A percentile compares a stretch with the other conserved stretches of the same genome.
Conservation (phyloP, 2,797 vertebrate genomes). For the Bovichtus variegatus region DNA sequence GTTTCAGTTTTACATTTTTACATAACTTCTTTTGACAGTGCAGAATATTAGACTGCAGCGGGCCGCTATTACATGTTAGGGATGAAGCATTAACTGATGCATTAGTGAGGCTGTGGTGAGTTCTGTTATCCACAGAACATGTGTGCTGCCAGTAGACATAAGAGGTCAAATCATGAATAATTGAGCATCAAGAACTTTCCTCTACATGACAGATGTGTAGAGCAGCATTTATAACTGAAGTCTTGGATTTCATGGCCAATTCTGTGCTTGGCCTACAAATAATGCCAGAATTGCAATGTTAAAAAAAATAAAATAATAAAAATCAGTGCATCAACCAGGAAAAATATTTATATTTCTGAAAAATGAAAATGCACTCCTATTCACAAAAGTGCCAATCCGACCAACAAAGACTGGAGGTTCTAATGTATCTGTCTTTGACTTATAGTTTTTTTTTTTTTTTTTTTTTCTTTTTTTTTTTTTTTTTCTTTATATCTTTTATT, state of each 20-base stretch:
- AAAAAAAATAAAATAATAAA: slow-evolving; percentile 37
- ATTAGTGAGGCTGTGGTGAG: neutral
- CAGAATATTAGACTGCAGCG: neutral
- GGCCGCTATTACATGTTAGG: neutral
- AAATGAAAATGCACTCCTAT: slow-evolving; percentile 85
- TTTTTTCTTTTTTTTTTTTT: too few relatives aligned
- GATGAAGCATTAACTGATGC: neutral
- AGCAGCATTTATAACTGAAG: slow-evolving; percentile 60
- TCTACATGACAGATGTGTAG: slow-evolving; percentile 53
- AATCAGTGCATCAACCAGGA: slow-evolving; percentile 66
- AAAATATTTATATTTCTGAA: slow-evolving; percentile 72
- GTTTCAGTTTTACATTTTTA: slow-evolving; percentile 16
- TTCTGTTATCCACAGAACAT: slow-evolving; percentile 65
- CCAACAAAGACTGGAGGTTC: slow-evolving; percentile 88
- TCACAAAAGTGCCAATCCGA: slow-evolving; percentile 91
- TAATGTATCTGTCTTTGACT: slow-evolving; percentile 81
- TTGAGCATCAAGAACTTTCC: slow-evolving; percentile 56
- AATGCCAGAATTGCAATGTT: slow-evolving; percentile 60
- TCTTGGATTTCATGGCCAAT: slow-evolving; percentile 55
- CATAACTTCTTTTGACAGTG: neutral
- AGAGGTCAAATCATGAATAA: slow-evolving; percentile 61
- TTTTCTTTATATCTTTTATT: slow-evolving; percentile 84
- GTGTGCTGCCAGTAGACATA: slow-evolving; percentile 57
- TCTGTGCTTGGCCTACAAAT: slow-evolving; percentile 62
- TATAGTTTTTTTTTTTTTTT: slow-evolving; percentile 71